Evolutionary conservation across 2,888 invertebrate genomes (phyloP).

Genomic region (Ashinkailepas kermadecensis): DNA sequence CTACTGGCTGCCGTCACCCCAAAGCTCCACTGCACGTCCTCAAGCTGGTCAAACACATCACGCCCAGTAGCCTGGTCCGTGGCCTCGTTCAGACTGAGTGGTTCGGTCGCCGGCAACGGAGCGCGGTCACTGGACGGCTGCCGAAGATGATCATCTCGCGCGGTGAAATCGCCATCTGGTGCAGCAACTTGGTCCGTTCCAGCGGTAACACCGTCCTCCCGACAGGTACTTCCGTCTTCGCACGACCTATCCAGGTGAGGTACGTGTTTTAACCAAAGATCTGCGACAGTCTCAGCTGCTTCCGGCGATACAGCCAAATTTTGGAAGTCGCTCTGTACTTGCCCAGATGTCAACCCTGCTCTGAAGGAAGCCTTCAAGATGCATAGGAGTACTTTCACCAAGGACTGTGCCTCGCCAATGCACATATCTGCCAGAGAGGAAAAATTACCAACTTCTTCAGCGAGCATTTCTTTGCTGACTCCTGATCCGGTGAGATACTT

Average conservation of each 20-base stretch:
- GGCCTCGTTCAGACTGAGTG: background rate
- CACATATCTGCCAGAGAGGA: background rate
- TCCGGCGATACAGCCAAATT: background rate
- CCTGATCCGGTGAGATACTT: background rate
- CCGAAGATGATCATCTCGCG: background rate
- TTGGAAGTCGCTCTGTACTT: background rate
- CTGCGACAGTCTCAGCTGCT: background rate
- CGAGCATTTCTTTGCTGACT: background rate
- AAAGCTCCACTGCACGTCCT: background rate
- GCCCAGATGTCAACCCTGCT: background rate
- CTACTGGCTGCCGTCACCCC: constrained; percentile 15
- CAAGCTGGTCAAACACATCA: background rate
- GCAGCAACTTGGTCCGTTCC: background rate
- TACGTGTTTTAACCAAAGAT: background rate
- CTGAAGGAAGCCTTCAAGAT: background rate
- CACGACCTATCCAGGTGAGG: background rate
- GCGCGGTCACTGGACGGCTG: background rate
- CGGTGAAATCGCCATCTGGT: background rate
- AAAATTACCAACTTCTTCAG: background rate
- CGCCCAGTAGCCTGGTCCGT: too few relatives aligned
- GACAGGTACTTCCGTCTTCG: too few relatives aligned
- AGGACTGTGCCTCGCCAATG: background rate
- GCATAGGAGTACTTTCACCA: background rate
- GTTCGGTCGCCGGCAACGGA: background rate
- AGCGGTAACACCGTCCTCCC: background rate